Evolutionary conservation across 1,140 invertebrate species (phyloP).

Genomic region (Eueides isabella): DNA sequence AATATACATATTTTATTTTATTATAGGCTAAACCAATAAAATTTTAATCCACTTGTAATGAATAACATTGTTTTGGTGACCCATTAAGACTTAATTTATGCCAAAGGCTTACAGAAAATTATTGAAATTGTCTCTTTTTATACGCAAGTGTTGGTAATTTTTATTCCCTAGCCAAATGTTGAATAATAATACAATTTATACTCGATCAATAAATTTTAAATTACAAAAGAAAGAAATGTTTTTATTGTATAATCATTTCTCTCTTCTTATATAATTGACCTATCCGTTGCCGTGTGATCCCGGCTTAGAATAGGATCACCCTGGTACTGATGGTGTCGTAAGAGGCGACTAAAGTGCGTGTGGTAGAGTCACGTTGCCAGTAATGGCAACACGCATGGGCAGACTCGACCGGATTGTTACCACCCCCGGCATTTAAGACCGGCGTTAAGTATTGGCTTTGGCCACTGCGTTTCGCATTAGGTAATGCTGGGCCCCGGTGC

Average conservation of each 20-base stretch:
- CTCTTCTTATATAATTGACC: background rate
- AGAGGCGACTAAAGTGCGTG: too few species aligned
- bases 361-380: too few species aligned
- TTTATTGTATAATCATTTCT: too few species aligned
- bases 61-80: slow-evolving; percentile 8
- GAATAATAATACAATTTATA: slow-evolving; percentile 11
- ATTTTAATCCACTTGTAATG: slow-evolving; percentile 2
- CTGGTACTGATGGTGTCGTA: too few species aligned
- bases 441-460: too few species aligned
- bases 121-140: slow-evolving; percentile 10
- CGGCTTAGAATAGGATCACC: too few species aligned
- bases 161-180: background rate
- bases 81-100: slow-evolving; percentile 11
- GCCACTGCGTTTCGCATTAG: too few species aligned
- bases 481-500: too few species aligned
- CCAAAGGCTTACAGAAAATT: slow-evolving; percentile 13
- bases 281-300: too few species aligned
- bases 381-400: too few species aligned
- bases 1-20: background rate
- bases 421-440: too few species aligned
- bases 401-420: too few species aligned
- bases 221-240: background rate
- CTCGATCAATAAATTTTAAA: background rate
- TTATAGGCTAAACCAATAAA: background rate
- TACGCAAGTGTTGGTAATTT: slow-evolving; percentile 1